phyloP scores from a whole-genome alignment of 2,113 vertebrate genomes.

The Coregonus clupeaformis region DNA sequence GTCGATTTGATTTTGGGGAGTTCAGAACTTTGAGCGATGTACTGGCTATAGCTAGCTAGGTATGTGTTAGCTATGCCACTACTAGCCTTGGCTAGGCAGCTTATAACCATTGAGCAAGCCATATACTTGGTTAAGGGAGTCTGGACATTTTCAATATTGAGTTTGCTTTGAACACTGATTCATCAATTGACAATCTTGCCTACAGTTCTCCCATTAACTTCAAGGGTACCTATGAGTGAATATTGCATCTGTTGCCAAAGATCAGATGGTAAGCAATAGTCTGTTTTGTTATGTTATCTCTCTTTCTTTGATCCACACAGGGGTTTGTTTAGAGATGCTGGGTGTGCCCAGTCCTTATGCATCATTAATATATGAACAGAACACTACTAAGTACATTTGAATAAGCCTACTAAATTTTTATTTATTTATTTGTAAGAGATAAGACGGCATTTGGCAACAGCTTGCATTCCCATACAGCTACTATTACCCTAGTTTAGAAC shows the following conservation, averaged over 20 bases:
- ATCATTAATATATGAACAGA: not conserved
- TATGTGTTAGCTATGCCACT: slow-evolving; percentile 50
- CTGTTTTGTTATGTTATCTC: not conserved
- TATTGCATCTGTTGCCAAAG: slow-evolving; percentile 13
- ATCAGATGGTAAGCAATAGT: not conserved
- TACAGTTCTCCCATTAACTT: not conserved
- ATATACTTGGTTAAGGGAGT: not conserved
- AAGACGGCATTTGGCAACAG: not conserved
- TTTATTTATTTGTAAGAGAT: not conserved
- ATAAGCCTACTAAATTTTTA: not conserved
- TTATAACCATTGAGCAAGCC: not conserved
- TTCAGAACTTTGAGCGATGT: slow-evolving; percentile 7
- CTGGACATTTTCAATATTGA: not conserved
- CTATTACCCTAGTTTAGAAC: no score
- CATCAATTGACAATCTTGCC: not conserved
- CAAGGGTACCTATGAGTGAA: no score
- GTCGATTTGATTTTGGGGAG: no score
- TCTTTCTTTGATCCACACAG: not conserved
- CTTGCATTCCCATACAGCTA: not conserved
- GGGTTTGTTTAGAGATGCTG: no score
- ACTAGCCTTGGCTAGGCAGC: slow-evolving; percentile 45
- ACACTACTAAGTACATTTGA: not conserved
- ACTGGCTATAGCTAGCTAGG: not conserved
- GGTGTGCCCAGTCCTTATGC: no score
- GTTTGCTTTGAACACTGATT: not conserved